Conservation (phyloP, 2,797 vertebrate species). For the Orientallactaga sibirica region DNA sequence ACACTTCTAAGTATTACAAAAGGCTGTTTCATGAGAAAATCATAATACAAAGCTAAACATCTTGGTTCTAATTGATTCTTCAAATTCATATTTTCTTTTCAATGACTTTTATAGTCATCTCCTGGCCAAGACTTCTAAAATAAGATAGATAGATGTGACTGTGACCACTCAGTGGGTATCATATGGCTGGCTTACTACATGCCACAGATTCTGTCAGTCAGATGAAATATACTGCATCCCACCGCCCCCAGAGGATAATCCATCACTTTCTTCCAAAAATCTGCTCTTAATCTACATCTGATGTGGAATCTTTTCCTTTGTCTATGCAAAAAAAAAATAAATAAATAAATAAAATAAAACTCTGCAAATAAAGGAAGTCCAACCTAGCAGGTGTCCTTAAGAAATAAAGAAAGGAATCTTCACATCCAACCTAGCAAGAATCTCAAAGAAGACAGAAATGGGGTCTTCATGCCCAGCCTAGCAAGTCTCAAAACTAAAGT, state of each 20-base stretch:
- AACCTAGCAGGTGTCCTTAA: neutral
- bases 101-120: slow-evolving; percentile 53
- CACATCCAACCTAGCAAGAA: neutral
- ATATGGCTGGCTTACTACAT: slow-evolving; percentile 69
- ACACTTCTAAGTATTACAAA: slow-evolving; percentile 1
- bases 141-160: slow-evolving; percentile 14
- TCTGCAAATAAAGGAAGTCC: too few species aligned
- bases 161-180: slow-evolving; percentile 66
- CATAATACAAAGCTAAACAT: slow-evolving; percentile 27
- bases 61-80: slow-evolving; percentile 61
- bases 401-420: slow-evolving; percentile 70
- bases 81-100: slow-evolving; percentile 62
- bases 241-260: slow-evolving; percentile 62
- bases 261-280: slow-evolving; percentile 80
- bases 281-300: slow-evolving; percentile 83
- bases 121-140: slow-evolving; percentile 11
- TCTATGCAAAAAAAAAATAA: slow-evolving; percentile 70
- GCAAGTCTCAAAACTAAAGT: neutral
- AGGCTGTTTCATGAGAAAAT: slow-evolving; percentile 6
- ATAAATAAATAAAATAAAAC: slow-evolving; percentile 53
- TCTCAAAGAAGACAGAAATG: slow-evolving; percentile 41
- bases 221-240: slow-evolving; percentile 77
- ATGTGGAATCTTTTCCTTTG: slow-evolving; percentile 80
- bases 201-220: slow-evolving; percentile 74
- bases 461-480: neutral